Evolutionary conservation across 2,888 invertebrate genomes (phyloP).

Genomic region (Lasioglossum calceatum): DNA sequence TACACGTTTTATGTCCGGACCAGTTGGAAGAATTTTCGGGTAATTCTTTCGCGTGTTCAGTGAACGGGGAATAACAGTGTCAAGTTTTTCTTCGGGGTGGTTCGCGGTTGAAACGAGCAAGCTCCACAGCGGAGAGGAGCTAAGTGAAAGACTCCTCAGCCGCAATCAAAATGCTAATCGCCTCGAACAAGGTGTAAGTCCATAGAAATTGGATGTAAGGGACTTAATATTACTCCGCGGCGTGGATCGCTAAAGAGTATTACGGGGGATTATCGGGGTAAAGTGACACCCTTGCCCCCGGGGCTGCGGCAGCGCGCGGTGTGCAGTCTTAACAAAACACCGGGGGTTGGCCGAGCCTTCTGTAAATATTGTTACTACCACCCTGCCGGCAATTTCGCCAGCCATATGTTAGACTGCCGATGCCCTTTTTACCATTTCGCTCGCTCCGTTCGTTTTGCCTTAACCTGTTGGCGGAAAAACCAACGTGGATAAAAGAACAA

Average conservation of each 20-base stretch:
- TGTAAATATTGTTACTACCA: slow-evolving; percentile 84
- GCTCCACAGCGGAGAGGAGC: not conserved
- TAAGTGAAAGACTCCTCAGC: slow-evolving; percentile 53
- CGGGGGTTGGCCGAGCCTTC: slow-evolving; percentile 79
- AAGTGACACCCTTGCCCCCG: slow-evolving; percentile 79
- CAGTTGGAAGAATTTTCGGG: not conserved
- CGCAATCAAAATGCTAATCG: slow-evolving; percentile 83
- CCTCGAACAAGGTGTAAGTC: slow-evolving; percentile 81
- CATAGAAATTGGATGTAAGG: slow-evolving; percentile 82
- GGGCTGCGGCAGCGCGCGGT: slow-evolving; percentile 73
- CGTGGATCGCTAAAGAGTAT: slow-evolving; percentile 81
- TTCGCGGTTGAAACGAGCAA: not conserved
- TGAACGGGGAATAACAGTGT: not conserved
- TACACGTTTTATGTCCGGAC: not conserved
- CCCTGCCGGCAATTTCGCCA: slow-evolving; percentile 81
- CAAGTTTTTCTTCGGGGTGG: not conserved
- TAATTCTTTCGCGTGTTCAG: not conserved
- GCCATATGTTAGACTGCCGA: slow-evolving; percentile 81
- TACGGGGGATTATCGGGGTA: slow-evolving; percentile 82
- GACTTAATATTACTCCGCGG: slow-evolving; percentile 77
- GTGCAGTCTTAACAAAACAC: slow-evolving; percentile 84
- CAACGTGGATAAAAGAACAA: not conserved
- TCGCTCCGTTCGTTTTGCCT: slow-evolving; percentile 13
- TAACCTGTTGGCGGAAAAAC: not conserved
- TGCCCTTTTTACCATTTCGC: slow-evolving; percentile 75